Conservation (phyloP, 2,888 invertebrate genomes). For the Bhutanitis thaidina region DNA sequence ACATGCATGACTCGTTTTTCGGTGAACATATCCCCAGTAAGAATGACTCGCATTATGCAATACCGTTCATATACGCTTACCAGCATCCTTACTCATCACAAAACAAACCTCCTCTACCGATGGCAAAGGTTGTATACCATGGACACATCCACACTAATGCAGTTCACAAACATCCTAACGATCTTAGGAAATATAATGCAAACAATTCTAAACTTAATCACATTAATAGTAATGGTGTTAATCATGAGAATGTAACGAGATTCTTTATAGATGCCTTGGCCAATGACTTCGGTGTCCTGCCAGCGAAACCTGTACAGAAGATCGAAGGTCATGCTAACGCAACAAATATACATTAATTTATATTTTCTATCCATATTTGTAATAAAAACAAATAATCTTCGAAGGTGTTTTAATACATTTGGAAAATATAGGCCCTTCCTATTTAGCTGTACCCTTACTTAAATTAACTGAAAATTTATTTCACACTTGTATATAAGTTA, state of each 20-base stretch:
- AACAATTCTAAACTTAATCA: constrained; percentile 12
- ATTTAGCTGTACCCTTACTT: no score
- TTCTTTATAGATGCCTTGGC: constrained; percentile 27
- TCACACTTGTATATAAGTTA: no score
- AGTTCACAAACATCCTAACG: constrained; percentile 10
- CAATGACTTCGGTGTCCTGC: background rate
- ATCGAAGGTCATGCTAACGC: background rate
- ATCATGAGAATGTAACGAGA: constrained; percentile 18
- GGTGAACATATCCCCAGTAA: constrained; percentile 8
- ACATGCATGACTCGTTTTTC: constrained; percentile 12
- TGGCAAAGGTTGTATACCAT: constrained; percentile 23
- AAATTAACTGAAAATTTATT: no score
- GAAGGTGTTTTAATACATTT: background rate
- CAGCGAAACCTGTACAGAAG: background rate
- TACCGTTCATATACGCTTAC: constrained; percentile 27
- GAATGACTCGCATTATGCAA: constrained; percentile 21
- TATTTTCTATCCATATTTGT: background rate
- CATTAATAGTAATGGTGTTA: background rate
- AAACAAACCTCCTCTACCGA: constrained; percentile 16
- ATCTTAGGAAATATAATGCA: constrained; percentile 11
- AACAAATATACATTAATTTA: constrained; percentile 5
- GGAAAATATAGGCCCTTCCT: no score
- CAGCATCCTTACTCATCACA: constrained; percentile 21
- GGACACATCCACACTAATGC: constrained; percentile 24
- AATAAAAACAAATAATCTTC: background rate